Evolutionary conservation across 2,797 vertebrate genomes (phyloP).

Genomic region (Typhlichthys subterraneus): DNA sequence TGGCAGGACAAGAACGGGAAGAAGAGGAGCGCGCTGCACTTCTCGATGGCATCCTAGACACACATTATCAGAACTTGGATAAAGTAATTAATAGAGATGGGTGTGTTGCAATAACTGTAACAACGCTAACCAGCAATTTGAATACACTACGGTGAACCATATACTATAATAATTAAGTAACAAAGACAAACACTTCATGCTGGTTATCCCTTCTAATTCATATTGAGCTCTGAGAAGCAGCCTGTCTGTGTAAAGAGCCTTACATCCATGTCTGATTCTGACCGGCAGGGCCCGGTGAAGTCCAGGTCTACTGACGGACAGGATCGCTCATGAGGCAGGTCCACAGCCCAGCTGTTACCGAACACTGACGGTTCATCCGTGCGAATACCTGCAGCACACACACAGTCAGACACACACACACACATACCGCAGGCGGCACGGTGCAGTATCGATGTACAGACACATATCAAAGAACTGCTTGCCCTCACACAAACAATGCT

Average conservation of each 20-base stretch:
- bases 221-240: neutral
- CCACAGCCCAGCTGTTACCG: slow-evolving; percentile 92
- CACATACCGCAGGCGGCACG: no score
- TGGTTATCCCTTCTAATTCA: no score
- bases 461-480: slow-evolving; percentile 3
- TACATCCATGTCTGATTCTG: slow-evolving; percentile 89
- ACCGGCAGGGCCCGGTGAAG: slow-evolving; percentile 89
- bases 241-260: slow-evolving; percentile 35
- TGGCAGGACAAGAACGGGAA: slow-evolving; percentile 98
- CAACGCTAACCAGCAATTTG: no score
- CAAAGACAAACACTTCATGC: no score
- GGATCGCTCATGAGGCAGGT: slow-evolving; percentile 79
- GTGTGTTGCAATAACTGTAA: no score
- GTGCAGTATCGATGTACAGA: neutral
- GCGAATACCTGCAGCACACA: slow-evolving; percentile 60
- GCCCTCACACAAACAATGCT: slow-evolving; percentile 2
- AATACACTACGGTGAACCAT: no score
- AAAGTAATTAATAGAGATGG: no score
- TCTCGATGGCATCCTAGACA: slow-evolving; percentile 91
- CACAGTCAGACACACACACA: slow-evolving; percentile 33
- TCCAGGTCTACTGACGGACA: slow-evolving; percentile 86
- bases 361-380: slow-evolving; percentile 90
- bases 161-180: no score
- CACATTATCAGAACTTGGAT: neutral
- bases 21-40: slow-evolving; percentile 94